Evolutionary conservation across 2,888 invertebrate genomes (phyloP).

Genomic region (Epinotia brunnichana): DNA sequence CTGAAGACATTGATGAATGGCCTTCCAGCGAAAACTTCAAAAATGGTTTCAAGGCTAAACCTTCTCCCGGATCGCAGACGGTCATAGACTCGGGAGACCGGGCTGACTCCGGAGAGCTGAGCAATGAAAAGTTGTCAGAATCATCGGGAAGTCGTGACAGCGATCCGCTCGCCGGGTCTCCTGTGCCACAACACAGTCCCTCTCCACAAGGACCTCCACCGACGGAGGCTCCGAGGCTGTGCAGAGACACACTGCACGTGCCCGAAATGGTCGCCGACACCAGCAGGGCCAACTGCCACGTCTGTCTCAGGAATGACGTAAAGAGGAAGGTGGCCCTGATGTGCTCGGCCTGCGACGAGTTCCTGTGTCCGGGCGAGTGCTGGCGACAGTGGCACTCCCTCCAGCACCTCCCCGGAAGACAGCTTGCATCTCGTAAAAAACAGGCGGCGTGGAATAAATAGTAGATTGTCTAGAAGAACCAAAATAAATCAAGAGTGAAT

Average conservation of each 20-base stretch:
- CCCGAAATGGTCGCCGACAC: neutral
- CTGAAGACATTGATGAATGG: neutral
- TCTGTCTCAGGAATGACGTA: neutral
- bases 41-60: neutral
- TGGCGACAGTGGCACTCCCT: neutral
- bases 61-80: neutral
- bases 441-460: no score
- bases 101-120: neutral
- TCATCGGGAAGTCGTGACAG: neutral
- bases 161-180: neutral
- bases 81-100: neutral
- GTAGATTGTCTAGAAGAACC: no score
- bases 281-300: neutral
- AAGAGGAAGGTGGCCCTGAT: neutral
- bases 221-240: neutral
- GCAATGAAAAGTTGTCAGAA: neutral
- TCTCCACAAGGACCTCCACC: neutral
- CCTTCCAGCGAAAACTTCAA: neutral
- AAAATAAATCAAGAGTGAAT: no score
- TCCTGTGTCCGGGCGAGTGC: neutral
- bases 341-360: neutral
- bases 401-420: neutral
- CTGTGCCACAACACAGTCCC: neutral
- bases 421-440: no score
- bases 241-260: neutral